These are phyloP conservation scores for Trichopoda pennipes DNA, from an alignment of 2,888 invertebrate species.

Conservation along the genomic window DNA sequence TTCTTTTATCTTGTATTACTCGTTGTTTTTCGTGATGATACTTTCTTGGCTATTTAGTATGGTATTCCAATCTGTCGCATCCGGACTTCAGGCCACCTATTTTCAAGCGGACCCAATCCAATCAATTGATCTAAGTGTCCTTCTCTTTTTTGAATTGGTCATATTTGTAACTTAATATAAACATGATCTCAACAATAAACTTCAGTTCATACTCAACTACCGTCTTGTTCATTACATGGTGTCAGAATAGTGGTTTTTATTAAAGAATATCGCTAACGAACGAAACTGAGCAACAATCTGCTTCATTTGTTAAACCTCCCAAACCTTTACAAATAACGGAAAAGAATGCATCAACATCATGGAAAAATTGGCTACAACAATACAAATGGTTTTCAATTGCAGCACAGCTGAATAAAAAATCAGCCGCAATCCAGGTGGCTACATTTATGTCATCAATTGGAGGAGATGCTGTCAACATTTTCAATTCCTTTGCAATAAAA, in stretches of 20 bases:
- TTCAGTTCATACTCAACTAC: slow-evolving; percentile 1
- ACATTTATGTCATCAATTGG: slow-evolving; percentile 62
- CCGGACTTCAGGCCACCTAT: no score
- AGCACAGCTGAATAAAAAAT: slow-evolving; percentile 56
- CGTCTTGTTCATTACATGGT: slow-evolving; percentile 22
- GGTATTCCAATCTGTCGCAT: no score
- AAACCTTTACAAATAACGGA: slow-evolving; percentile 48
- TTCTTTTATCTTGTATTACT: no score
- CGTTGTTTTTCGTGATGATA: no score
- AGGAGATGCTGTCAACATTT: slow-evolving; percentile 40
- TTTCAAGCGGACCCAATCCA: no score
- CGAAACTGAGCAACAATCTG: slow-evolving; percentile 18
- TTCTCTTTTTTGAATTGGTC: no score
- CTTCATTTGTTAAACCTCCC: slow-evolving; percentile 30
- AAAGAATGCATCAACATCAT: slow-evolving; percentile 50
- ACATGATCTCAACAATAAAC: slow-evolving; percentile 2
- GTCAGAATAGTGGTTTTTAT: slow-evolving; percentile 10
- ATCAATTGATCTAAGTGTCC: no score
- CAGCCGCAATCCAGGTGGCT: slow-evolving; percentile 58
- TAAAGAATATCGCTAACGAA: background rate
- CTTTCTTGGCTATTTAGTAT: no score
- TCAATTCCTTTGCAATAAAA: slow-evolving; percentile 24
- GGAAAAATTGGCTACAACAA: slow-evolving; percentile 63
- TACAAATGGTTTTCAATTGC: slow-evolving; percentile 63
- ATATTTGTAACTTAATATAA: slow-evolving; percentile 6